Conservation (phyloP, 2,113 vertebrate species). For the Cyprinodon variegatus region DNA sequence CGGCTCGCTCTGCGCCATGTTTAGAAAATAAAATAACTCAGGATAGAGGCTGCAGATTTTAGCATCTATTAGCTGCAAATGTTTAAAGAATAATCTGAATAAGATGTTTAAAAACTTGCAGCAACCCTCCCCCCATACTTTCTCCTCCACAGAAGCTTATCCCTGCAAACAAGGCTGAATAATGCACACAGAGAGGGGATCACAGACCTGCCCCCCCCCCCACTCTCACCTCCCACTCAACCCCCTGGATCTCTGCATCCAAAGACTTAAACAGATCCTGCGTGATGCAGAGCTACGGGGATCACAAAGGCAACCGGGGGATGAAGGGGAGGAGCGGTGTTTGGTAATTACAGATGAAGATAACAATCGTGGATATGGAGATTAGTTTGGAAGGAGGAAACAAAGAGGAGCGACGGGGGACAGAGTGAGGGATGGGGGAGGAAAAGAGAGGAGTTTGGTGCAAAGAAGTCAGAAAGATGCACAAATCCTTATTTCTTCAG, state of each 20-base stretch:
- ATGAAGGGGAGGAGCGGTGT: slow-evolving; percentile 34
- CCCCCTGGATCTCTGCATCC: slow-evolving; percentile 5
- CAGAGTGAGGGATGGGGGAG: neutral
- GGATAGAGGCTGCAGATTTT: slow-evolving; percentile 1
- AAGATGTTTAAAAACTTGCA: neutral
- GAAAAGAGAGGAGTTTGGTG: neutral
- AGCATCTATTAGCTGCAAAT: neutral
- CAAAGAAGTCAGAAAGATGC: neutral
- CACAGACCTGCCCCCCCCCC: neutral
- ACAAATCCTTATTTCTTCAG: neutral
- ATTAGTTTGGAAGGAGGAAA: slow-evolving; percentile 8
- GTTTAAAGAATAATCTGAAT: neutral
- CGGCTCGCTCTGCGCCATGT: slow-evolving; percentile 27
- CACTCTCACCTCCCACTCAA: neutral
- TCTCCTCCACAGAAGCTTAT: slow-evolving; percentile 1
- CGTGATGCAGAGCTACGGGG: slow-evolving; percentile 26
- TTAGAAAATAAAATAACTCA: slow-evolving; percentile 41
- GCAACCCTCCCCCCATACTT: neutral
- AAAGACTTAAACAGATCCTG: slow-evolving; percentile 28
- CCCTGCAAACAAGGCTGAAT: neutral
- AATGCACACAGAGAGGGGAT: neutral
- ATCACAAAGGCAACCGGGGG: slow-evolving; percentile 19
- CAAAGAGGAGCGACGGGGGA: neutral
- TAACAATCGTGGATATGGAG: slow-evolving; percentile 2
- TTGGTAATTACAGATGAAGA: slow-evolving; percentile 25